phyloP scores from a whole-genome alignment of 2,888 invertebrate species.

The Sipunculus nudus region DNA sequence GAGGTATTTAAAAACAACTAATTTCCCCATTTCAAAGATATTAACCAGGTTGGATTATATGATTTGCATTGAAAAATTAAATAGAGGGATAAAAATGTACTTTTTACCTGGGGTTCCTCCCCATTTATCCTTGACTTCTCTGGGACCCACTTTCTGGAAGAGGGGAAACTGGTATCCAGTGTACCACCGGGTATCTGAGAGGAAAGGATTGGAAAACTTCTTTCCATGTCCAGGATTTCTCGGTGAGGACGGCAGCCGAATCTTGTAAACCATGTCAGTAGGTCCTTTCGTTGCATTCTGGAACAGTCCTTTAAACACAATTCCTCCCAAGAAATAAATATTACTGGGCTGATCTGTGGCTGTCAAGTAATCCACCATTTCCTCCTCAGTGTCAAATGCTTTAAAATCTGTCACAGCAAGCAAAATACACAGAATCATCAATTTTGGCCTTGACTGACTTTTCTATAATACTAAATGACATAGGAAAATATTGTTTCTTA shows the following conservation, averaged over 20 bases:
- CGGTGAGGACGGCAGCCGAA: conserved; percentile 17
- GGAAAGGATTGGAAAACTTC: conserved; percentile 24
- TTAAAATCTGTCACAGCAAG: conserved; percentile 4
- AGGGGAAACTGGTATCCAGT: conserved; percentile 76
- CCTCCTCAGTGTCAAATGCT: conserved; percentile 3
- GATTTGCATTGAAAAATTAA: not conserved
- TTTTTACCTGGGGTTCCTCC: conserved; percentile 74
- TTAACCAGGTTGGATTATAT: too few species aligned
- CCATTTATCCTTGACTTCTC: conserved; percentile 68
- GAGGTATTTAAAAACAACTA: too few species aligned
- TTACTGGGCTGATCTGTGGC: not conserved
- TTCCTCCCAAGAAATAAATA: conserved; percentile 15
- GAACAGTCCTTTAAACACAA: conserved; percentile 10
- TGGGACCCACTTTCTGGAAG: conserved; percentile 76
- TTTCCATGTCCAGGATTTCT: not conserved
- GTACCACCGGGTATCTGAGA: conserved; percentile 72
- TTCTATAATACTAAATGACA: too few species aligned
- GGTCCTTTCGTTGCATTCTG: not conserved
- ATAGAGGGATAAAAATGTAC: not conserved
- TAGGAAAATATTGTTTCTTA: too few species aligned
- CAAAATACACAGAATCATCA: too few species aligned
- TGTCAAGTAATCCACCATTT: conserved; percentile 14
- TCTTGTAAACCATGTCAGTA: conserved; percentile 8
- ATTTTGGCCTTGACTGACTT: too few species aligned
- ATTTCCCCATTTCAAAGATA: too few species aligned